These are phyloP conservation scores for Rhinella marina DNA, from an alignment of 2,797 vertebrate genomes.

Conservation along the genomic window DNA sequence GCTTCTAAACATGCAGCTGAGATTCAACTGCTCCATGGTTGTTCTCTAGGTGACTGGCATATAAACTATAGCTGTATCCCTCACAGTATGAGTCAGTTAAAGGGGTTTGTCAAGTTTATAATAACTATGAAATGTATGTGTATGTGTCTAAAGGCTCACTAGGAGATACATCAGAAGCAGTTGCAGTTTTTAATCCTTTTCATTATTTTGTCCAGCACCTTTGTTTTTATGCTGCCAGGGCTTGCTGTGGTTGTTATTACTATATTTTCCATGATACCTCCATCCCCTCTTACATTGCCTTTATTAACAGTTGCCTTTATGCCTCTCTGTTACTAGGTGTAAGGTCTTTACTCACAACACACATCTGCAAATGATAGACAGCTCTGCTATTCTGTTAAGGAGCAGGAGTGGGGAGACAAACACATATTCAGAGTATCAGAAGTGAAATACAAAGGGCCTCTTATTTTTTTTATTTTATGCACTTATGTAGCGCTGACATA, in stretches of 20 bases:
- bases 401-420: too few species aligned
- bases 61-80: background rate
- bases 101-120: background rate
- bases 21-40: background rate
- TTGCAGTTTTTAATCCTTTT: background rate
- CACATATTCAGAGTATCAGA: too few species aligned
- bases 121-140: background rate
- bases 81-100: conserved; percentile 17
- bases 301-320: background rate
- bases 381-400: background rate
- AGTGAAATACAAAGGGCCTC: too few species aligned
- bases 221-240: background rate
- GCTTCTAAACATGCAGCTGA: background rate
- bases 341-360: too few species aligned
- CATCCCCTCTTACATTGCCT: background rate
- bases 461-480: too few species aligned
- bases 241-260: background rate
- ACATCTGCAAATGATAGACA: too few species aligned
- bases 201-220: background rate
- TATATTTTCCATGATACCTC: background rate
- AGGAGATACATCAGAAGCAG: background rate
- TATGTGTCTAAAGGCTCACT: background rate
- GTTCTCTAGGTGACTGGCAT: background rate
- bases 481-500: too few species aligned
- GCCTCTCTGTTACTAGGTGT: too few species aligned